Conservation (phyloP, 2,888 invertebrate species). For the Vesta saturnalis region DNA sequence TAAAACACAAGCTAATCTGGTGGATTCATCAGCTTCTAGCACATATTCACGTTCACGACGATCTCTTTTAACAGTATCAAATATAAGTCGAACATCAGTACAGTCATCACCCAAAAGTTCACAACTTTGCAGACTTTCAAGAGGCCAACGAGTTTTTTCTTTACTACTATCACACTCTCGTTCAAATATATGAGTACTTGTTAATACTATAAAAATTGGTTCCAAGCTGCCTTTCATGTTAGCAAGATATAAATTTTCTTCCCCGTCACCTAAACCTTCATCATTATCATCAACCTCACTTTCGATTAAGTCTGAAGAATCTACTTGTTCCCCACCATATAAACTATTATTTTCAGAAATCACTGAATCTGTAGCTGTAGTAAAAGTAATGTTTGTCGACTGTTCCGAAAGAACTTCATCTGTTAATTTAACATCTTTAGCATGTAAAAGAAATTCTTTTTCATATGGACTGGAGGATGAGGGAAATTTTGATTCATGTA, state of each 20-base stretch:
- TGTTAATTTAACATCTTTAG: conserved; percentile 23
- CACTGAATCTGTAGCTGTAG: conserved; percentile 32
- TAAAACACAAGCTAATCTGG: conserved; percentile 54
- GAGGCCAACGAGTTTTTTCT: conserved; percentile 62
- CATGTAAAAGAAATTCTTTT: conserved; percentile 44
- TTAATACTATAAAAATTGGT: conserved; percentile 58
- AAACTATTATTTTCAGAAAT: conserved; percentile 27
- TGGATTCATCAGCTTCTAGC: conserved; percentile 67
- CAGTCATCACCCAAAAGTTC: conserved; percentile 52
- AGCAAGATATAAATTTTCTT: conserved; percentile 57
- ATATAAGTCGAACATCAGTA: conserved; percentile 65
- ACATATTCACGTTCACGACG: conserved; percentile 68
- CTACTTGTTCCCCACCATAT: conserved; percentile 27
- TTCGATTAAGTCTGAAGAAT: conserved; percentile 8
- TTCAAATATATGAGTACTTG: conserved; percentile 57
- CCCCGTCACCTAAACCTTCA: conserved; percentile 52
- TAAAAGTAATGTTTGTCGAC: conserved; percentile 31
- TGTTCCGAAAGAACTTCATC: conserved; percentile 34
- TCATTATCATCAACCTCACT: conserved; percentile 22
- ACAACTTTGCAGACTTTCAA: conserved; percentile 65
- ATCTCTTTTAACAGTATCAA: conserved; percentile 70
- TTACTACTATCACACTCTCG: conserved; percentile 54
- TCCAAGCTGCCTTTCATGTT: conserved; percentile 55
- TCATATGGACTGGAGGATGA: conserved; percentile 48
- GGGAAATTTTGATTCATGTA: conserved; percentile 54